A percentile compares a stretch with the other conserved stretches of the same genome.
Conservation (phyloP, 2,797 vertebrate species). For the Cuculus canorus region DNA sequence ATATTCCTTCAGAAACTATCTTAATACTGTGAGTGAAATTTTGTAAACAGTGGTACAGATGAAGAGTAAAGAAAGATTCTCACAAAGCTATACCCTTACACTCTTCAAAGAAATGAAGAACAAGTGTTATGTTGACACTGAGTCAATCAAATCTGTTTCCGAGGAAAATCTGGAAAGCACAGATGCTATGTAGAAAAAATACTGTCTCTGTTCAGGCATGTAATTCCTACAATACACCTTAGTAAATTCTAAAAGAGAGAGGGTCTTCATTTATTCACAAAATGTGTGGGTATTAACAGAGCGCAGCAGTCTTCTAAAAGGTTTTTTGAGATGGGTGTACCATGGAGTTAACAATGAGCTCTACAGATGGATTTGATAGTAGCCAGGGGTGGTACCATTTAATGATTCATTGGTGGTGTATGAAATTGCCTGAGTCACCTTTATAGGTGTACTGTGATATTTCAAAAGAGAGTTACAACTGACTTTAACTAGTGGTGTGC, state of each 20-base stretch:
- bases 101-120: neutral
- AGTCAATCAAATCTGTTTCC: neutral
- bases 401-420: neutral
- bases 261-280: neutral
- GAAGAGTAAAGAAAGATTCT: neutral
- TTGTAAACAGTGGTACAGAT: neutral
- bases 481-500: neutral
- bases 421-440: neutral
- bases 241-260: neutral
- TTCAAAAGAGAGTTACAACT: neutral
- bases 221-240: neutral
- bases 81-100: neutral
- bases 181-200: neutral
- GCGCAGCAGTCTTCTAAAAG: neutral
- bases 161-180: neutral
- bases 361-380: neutral
- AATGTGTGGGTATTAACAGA: neutral
- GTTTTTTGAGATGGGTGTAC: neutral
- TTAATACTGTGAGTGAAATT: neutral
- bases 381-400: neutral
- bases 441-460: neutral
- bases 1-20: neutral
- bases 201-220: neutral
- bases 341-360: neutral
- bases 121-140: neutral